Conservation (phyloP, 2,113 vertebrate genomes). For the Microtus richardsoni region DNA sequence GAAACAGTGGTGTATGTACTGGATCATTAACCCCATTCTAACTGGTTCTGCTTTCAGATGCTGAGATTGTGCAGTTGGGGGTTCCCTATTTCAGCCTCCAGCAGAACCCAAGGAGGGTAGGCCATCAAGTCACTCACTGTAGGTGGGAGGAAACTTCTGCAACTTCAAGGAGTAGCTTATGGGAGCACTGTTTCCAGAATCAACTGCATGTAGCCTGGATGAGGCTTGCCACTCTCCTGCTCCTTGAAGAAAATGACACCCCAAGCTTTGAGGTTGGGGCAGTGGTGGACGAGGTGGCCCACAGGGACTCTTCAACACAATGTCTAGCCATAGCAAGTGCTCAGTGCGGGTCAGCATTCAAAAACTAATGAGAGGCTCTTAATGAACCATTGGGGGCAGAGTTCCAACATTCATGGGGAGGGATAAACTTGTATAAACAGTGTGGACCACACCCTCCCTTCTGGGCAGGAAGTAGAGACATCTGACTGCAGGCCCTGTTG, state of each 20-base stretch:
- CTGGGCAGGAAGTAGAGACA: background rate
- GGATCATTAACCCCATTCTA: background rate
- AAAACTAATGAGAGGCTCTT: background rate
- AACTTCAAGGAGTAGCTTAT: background rate
- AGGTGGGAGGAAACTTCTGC: background rate
- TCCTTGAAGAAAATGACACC: no score
- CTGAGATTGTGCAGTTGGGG: background rate
- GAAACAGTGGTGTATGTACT: background rate
- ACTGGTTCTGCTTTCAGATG: fast-evolving
- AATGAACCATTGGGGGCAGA: background rate
- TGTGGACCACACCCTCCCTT: no score
- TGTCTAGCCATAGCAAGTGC: fast-evolving
- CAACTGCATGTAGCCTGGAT: background rate
- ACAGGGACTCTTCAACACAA: fast-evolving
- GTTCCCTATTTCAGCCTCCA: background rate
- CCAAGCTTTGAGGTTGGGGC: no score
- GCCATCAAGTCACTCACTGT: background rate
- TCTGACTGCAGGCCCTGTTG: background rate
- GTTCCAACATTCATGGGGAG: background rate
- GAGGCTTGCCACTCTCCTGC: background rate
- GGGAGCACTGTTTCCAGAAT: background rate
- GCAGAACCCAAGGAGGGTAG: background rate
- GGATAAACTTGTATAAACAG: background rate
- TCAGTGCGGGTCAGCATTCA: background rate
- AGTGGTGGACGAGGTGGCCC: background rate